Percentiles rank a stretch among this genome's conserved stretches.
phyloP scores from a whole-genome alignment of 2,797 vertebrate species.

The Galago senegalensis region DNA sequence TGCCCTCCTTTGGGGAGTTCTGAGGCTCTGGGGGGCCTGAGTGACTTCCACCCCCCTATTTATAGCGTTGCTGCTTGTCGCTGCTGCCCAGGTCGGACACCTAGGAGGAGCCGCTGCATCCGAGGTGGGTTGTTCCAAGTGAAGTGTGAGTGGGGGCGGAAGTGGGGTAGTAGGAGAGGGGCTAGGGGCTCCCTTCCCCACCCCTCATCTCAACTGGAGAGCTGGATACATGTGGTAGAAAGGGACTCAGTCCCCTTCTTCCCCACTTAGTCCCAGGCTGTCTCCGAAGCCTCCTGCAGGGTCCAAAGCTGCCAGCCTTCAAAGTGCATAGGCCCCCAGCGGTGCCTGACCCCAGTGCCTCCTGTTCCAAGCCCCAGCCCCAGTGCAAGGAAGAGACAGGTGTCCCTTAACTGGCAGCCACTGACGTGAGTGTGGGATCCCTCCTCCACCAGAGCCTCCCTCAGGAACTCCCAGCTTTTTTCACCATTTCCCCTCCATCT shows the following conservation, averaged over 20 bases:
- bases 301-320: constrained; percentile 52
- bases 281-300: constrained; percentile 81
- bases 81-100: constrained; percentile 74
- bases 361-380: constrained; percentile 53
- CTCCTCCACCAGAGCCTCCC: neutral
- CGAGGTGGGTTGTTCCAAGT: constrained; percentile 77
- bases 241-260: neutral
- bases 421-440: constrained; percentile 81
- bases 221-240: neutral
- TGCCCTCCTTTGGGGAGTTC: neutral
- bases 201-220: neutral
- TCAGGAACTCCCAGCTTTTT: neutral
- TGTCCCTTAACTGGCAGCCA: constrained; percentile 85
- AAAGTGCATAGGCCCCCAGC: constrained; percentile 64
- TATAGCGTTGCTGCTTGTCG: constrained; percentile 73
- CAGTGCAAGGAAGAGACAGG: constrained; percentile 73
- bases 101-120: constrained; percentile 66
- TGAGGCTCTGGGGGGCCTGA: neutral
- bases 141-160: neutral
- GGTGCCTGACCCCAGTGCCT: constrained; percentile 56
- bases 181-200: neutral
- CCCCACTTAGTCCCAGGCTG: constrained; percentile 72
- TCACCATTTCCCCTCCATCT: neutral
- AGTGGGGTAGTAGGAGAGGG: neutral
- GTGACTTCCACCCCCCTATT: constrained; percentile 47